Conservation (phyloP, 2,113 vertebrate genomes). For the Plecturocebus donacophilus region DNA sequence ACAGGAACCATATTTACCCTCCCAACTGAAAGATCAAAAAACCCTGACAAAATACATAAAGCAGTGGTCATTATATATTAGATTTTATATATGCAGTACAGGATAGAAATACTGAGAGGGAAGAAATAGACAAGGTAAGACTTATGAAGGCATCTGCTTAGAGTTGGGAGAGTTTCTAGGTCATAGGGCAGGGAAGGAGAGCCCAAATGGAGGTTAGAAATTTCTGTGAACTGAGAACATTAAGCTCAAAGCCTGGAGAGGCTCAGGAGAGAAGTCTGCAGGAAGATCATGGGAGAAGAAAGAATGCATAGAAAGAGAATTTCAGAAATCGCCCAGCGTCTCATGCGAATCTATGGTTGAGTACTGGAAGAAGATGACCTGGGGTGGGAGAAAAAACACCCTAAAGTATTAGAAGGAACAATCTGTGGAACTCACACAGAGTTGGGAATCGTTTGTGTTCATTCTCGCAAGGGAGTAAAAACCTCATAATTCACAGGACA, state of each 20-base stretch:
- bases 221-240: background rate
- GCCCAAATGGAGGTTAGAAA: background rate
- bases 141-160: background rate
- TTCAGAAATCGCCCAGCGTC: background rate
- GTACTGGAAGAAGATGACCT: background rate
- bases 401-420: background rate
- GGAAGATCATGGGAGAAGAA: background rate
- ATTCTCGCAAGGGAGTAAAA: background rate
- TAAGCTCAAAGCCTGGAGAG: background rate
- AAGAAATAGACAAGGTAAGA: background rate
- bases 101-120: background rate
- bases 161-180: background rate
- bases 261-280: background rate
- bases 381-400: background rate
- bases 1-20: background rate
- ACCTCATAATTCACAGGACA: background rate
- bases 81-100: background rate
- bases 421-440: background rate
- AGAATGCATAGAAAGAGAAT: background rate
- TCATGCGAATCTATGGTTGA: background rate
- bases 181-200: background rate
- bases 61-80: background rate
- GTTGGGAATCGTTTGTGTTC: background rate
- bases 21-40: background rate
- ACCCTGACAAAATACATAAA: background rate